A percentile compares a stretch with the other conserved stretches of the same genome.
Evolutionary conservation across 2,797 vertebrate genomes (phyloP).

Genomic region (Aviceda leuphotes): DNA sequence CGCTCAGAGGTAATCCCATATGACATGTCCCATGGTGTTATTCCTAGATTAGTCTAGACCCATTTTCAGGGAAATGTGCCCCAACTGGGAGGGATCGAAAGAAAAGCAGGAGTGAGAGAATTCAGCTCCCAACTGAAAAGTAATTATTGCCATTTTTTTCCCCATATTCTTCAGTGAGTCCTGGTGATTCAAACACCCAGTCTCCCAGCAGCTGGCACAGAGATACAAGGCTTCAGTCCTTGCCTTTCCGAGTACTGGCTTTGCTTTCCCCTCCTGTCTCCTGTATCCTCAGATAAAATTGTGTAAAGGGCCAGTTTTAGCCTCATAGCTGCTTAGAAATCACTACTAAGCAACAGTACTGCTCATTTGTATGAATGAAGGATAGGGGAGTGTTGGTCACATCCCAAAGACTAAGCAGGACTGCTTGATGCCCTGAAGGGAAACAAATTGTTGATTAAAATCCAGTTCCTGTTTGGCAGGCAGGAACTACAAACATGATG

Average conservation of each 20-base stretch:
- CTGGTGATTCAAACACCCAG: not conserved
- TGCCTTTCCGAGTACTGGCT: not conserved
- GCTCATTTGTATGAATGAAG: constrained; percentile 47
- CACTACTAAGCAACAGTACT: not conserved
- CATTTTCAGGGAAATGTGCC: not conserved
- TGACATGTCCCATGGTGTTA: not conserved
- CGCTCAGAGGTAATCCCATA: not conserved
- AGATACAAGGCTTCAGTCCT: not conserved
- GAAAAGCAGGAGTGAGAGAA: not conserved
- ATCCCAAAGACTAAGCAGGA: constrained; percentile 48
- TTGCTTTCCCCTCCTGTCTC: not conserved
- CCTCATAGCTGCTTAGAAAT: constrained; percentile 1
- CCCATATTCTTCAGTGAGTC: not conserved
- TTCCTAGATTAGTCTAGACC: not conserved
- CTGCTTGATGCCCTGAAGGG: constrained; percentile 43
- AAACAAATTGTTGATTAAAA: constrained; percentile 66
- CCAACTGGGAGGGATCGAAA: not conserved
- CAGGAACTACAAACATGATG: not conserved
- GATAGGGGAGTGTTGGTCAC: constrained; percentile 30
- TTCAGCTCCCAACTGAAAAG: not conserved
- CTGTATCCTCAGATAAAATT: not conserved
- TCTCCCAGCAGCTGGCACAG: not conserved
- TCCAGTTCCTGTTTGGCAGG: constrained; percentile 57
- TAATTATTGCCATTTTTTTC: not conserved
- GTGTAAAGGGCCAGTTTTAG: not conserved